Evolutionary conservation across 2,797 vertebrate genomes (phyloP), one percentile per base, ranked within the genome.

Genomic region (Paratrypauchen microcephalus): DNA sequence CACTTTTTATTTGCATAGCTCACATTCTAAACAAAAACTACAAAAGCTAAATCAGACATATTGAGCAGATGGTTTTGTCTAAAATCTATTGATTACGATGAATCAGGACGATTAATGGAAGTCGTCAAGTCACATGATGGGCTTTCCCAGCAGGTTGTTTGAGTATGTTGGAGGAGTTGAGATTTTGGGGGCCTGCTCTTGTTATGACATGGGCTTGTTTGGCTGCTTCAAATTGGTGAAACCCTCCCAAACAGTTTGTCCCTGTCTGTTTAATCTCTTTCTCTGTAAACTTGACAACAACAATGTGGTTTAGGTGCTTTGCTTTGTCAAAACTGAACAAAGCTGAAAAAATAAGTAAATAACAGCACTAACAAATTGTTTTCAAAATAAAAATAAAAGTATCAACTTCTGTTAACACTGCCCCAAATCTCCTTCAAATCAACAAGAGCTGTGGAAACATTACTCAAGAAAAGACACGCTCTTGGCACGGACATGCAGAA

Each of bases 21-120:
- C 74, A 69, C 82, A 89, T 91, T 90, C 87, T 88, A 85, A 91
- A 92, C 86, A 91, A 77, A 87, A 87, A 83, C 82, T 87, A 88
- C 85, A 83, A 90, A 89, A 78, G 84, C 74, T 60, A 74, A 86
- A 83, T 88, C 82, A 80, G 73, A 84, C 81, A 70, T 82, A 88
- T 80, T 62, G 67, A 68, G 70, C 85, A 88, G 65, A 72, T 87
- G 87, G 78, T 62, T 83, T 74, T 78, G 79, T 67, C 71, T 8
- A 57, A 4, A 21, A 75, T 73, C 70, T 77, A 89, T 88, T 82
- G 76, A 88, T 90, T 84, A 83, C 45, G 57, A 89, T 90, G 77
- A 89, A 90, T 86, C 81, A 81, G 78, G 83, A 75, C 28, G 60
- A 54, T 85, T 76, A 81, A 86, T 85, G 71, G 80, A 86, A 82